A percentile compares a stretch with the other conserved stretches of the same genome.
These are phyloP conservation scores for Acestrorhynchus altus DNA, from an alignment of 2,797 vertebrate species.

Conservation along the genomic window DNA sequence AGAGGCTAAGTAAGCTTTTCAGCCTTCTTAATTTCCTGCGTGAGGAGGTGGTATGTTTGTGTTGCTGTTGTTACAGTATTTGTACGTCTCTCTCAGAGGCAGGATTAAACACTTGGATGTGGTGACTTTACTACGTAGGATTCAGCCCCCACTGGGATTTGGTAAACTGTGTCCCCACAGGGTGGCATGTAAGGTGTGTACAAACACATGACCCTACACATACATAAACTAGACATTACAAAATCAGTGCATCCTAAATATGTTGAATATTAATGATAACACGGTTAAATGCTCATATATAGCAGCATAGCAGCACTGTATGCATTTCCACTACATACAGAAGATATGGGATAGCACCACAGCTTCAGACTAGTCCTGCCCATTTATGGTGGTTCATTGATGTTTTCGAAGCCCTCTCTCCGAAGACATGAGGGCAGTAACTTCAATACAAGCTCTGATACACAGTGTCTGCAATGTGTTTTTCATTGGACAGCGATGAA, in stretches of 20 bases:
- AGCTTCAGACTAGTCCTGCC: too few relatives aligned
- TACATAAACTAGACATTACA: background rate
- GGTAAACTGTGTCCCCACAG: conserved; percentile 97
- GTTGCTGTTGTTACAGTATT: background rate
- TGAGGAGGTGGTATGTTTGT: conserved; percentile 15
- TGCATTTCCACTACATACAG: too few relatives aligned
- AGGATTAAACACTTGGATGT: conserved; percentile 98
- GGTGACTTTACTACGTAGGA: conserved; percentile 92
- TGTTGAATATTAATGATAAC: background rate
- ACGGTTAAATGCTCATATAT: too few relatives aligned
- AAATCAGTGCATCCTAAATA: background rate
- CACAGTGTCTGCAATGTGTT: too few relatives aligned
- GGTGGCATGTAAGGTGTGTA: conserved; percentile 93
- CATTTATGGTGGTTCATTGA: too few relatives aligned
- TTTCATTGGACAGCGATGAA: too few relatives aligned
- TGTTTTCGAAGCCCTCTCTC: too few relatives aligned
- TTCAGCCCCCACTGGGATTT: conserved; percentile 96
- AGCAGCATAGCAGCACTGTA: too few relatives aligned
- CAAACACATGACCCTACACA: background rate
- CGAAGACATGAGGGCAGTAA: too few relatives aligned
- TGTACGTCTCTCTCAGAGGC: conserved; percentile 77
- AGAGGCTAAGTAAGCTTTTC: conserved; percentile 91
- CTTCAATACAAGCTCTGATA: too few relatives aligned
- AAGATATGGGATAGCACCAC: too few relatives aligned
- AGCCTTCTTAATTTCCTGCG: background rate